These are phyloP conservation scores for Sinosuthora webbiana DNA, from an alignment of 2,113 vertebrate species.

Conservation along the genomic window DNA sequence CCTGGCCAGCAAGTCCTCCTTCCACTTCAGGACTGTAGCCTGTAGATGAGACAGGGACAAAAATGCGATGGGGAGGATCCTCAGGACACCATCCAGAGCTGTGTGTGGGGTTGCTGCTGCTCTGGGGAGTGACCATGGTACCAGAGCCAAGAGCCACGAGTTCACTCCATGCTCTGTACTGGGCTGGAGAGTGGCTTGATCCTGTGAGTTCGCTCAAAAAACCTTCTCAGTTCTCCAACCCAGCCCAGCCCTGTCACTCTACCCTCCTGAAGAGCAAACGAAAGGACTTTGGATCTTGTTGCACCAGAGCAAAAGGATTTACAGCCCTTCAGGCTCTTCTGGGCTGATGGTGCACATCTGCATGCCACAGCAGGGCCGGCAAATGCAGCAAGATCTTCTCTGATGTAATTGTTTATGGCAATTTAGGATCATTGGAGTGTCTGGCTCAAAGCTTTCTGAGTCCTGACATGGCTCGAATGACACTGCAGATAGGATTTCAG, in stretches of 20 bases:
- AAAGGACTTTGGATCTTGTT: not conserved
- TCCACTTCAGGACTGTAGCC: not conserved
- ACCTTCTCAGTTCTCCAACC: not conserved
- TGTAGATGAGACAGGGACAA: not conserved
- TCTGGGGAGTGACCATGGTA: not conserved
- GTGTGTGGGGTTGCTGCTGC: not conserved
- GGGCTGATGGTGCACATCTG: not conserved
- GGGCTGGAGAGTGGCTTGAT: not conserved
- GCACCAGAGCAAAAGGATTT: not conserved
- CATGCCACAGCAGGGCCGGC: not conserved
- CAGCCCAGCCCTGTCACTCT: not conserved
- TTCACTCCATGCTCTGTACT: not conserved
- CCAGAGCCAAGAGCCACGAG: not conserved
- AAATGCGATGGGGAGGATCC: not conserved
- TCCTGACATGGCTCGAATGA: conserved; percentile 47
- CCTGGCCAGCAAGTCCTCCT: not conserved
- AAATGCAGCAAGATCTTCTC: not conserved
- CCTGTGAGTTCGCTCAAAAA: not conserved
- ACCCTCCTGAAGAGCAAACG: not conserved
- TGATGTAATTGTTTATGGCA: conserved; percentile 44
- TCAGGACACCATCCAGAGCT: not conserved
- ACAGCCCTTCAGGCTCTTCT: not conserved
- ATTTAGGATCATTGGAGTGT: not conserved
- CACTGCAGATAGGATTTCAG: conserved; percentile 44
- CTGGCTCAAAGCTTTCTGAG: not conserved